Percentiles rank a stretch among this genome's conserved stretches.
phyloP scores from a whole-genome alignment of 2,888 invertebrate species.

The Dascillus cervinus region DNA sequence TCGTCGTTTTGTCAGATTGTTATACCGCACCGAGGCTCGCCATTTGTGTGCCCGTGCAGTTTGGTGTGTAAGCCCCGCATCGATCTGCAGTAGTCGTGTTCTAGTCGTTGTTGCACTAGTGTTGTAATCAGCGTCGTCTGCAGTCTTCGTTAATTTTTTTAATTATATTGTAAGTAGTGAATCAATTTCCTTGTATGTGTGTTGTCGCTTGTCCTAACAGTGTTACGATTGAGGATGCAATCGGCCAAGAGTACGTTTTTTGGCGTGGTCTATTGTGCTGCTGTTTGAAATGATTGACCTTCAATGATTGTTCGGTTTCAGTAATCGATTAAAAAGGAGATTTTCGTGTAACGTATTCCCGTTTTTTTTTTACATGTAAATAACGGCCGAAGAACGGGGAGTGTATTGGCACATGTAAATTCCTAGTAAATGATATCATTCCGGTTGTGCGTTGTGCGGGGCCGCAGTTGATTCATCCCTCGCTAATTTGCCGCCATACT shows the following conservation, averaged over 20 bases:
- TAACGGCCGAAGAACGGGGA: too few species aligned
- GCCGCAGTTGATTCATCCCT: conserved; percentile 7
- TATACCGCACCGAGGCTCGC: too few species aligned
- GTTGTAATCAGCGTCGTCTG: conserved; percentile 7
- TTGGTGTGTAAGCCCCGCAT: conserved; percentile 39
- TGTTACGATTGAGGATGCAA: conserved; percentile 2
- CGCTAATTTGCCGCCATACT: conserved; percentile 10
- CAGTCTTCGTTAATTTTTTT: conserved; percentile 10
- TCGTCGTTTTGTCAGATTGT: too few species aligned
- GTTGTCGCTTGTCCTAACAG: conserved; percentile 5
- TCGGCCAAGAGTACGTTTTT: background rate
- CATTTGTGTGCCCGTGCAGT: conserved; percentile 35
- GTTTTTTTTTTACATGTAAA: too few species aligned
- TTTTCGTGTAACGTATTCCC: too few species aligned
- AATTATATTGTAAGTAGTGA: conserved; percentile 15
- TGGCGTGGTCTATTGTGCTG: conserved; percentile 10
- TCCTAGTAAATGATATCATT: conserved; percentile 22
- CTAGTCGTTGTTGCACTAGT: conserved; percentile 30
- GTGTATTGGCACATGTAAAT: too few species aligned
- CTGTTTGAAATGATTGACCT: conserved; percentile 22
- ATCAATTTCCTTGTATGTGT: conserved; percentile 3
- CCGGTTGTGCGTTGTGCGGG: conserved; percentile 5
- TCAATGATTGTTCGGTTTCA: conserved; percentile 17
- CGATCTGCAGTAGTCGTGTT: conserved; percentile 40
- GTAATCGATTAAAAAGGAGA: background rate